Percentiles rank a stretch among this genome's conserved stretches.
These are phyloP conservation scores for Elephantulus edwardii DNA, from an alignment of 2,113 vertebrate genomes.

Conservation along the genomic window DNA sequence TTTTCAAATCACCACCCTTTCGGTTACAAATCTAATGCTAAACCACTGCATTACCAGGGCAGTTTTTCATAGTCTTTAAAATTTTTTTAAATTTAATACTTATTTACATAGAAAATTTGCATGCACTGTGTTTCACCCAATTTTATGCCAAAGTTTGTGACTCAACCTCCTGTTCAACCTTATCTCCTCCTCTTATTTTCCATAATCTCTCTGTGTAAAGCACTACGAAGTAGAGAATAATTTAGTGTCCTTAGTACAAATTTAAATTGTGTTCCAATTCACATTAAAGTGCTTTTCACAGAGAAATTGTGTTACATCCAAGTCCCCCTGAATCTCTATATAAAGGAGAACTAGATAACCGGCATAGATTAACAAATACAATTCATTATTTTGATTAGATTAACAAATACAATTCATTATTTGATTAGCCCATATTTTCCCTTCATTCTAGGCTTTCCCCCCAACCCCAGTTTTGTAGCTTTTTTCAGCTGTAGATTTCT, in stretches of 20 bases:
- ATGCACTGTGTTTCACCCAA: too few relatives aligned
- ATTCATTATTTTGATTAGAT: background rate
- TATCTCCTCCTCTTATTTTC: background rate
- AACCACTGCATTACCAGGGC: background rate
- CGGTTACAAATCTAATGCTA: background rate
- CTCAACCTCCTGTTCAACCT: background rate
- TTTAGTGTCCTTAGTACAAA: background rate
- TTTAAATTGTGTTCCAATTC: background rate
- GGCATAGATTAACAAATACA: background rate
- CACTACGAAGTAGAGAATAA: too few relatives aligned
- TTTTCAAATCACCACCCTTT: too few relatives aligned
- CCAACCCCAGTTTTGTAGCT: background rate
- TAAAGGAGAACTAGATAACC: background rate
- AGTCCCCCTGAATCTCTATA: background rate
- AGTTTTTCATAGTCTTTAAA: background rate
- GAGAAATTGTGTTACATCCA: background rate
- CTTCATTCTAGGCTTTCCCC: background rate
- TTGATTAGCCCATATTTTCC: background rate
- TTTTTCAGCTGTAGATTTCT: background rate
- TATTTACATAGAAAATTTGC: too few relatives aligned
- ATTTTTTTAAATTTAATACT: too few relatives aligned
- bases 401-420: background rate
- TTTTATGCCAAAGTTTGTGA: background rate
- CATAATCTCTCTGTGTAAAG: too few relatives aligned
- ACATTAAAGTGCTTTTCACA: background rate